A percentile compares a stretch with the other conserved stretches of the same genome.
These are phyloP conservation scores for Epirrhoe tristata DNA, from an alignment of 2,888 invertebrate species.

Conservation along the genomic window DNA sequence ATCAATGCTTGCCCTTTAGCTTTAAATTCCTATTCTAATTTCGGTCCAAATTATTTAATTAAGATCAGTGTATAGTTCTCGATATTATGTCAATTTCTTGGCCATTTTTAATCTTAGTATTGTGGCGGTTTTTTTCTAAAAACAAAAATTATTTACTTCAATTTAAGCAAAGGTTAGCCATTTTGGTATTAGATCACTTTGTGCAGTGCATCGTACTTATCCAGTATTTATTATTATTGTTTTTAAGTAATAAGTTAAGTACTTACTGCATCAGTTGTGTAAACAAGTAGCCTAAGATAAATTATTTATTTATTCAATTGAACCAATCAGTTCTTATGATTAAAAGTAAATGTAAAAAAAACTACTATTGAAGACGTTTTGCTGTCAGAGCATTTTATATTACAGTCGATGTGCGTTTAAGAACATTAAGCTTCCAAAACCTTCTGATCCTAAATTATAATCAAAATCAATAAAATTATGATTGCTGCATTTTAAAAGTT, in stretches of 20 bases:
- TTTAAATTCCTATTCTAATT: slow-evolving; percentile 22
- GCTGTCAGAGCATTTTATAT: too few relatives aligned
- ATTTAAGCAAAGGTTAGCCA: slow-evolving; percentile 26
- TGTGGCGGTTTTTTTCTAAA: neutral
- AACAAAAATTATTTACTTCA: slow-evolving; percentile 12
- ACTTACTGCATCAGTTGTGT: neutral
- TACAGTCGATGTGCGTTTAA: too few relatives aligned
- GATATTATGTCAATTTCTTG: slow-evolving; percentile 11
- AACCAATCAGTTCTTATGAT: slow-evolving; percentile 4
- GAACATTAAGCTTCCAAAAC: too few relatives aligned
- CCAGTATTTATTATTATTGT: neutral
- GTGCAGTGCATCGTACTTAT: too few relatives aligned
- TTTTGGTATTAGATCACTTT: neutral
- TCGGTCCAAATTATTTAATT: slow-evolving; percentile 11
- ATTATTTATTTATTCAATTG: slow-evolving; percentile 17
- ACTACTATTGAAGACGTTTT: too few relatives aligned
- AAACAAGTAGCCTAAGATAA: slow-evolving; percentile 5
- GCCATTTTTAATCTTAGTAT: neutral
- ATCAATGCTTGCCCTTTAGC: slow-evolving; percentile 33
- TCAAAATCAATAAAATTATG: neutral
- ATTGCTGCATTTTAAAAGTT: neutral
- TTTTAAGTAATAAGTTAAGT: neutral
- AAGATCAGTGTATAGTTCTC: slow-evolving; percentile 1
- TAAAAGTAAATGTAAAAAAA: slow-evolving; percentile 2
- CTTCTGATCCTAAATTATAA: neutral